These are phyloP conservation scores for Puma concolor DNA, from an alignment of 2,113 vertebrate genomes.

Conservation along the genomic window DNA sequence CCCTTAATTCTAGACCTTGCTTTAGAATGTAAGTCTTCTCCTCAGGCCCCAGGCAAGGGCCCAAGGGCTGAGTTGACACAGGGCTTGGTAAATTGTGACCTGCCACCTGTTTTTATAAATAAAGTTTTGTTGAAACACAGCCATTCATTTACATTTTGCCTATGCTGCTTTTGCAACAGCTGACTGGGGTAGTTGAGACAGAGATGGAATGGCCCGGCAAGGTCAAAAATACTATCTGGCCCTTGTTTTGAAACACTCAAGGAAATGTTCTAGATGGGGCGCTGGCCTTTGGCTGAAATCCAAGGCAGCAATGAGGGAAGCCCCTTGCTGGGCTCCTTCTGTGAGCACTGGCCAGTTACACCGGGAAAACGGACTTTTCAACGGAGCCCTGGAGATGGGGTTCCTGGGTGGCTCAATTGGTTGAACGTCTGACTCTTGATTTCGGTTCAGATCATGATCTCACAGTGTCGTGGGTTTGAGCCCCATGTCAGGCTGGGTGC, in stretches of 20 bases:
- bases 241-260: not conserved
- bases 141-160: not conserved
- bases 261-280: not conserved
- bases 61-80: not conserved
- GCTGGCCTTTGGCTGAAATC: not conserved
- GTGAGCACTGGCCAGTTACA: not conserved
- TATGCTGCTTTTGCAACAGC: not conserved
- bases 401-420: too few relatives aligned
- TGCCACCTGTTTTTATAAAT: not conserved
- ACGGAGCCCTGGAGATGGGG: not conserved
- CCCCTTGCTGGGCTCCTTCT: not conserved
- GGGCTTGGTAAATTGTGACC: not conserved
- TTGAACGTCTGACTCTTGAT: too few relatives aligned
- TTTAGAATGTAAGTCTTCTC: not conserved
- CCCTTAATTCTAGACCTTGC: not conserved
- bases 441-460: too few relatives aligned
- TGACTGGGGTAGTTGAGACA: not conserved
- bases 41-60: not conserved
- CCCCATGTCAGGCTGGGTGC: too few relatives aligned
- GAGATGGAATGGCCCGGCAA: not conserved
- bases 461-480: too few relatives aligned
- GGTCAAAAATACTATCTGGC: not conserved
- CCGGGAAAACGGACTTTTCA: slow-evolving; percentile 1
- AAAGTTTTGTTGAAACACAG: not conserved
- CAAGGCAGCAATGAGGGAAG: not conserved